Evolutionary conservation across 2,888 invertebrate genomes (phyloP), one percentile per base, ranked within the genome.

Genomic region (Copidosoma aretas): DNA sequence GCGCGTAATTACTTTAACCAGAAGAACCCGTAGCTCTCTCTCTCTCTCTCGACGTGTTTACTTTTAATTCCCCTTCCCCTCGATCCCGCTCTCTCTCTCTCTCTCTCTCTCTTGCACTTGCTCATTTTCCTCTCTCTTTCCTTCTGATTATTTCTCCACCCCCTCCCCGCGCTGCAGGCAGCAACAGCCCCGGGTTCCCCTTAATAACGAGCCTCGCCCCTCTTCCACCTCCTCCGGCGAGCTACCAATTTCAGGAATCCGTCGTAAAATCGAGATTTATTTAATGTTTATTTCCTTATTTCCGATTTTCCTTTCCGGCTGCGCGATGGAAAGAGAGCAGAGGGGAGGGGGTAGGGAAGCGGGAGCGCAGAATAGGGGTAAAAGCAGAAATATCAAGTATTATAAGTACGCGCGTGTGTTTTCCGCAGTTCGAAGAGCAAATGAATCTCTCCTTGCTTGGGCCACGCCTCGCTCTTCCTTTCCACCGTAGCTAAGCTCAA

Each of bases 1-100:
- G 78, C 80, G 79, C 80, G 82, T 82, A 82, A 82, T 82, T 82
- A 82, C 82, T 82, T 81, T 81, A 82, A 82, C 82, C 82, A 80
- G 79, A 81, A 80, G 81, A 81, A 79, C 80, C 78, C 79, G 80
- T 77, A 78, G 79, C 78, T 8, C 32, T n/a, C n/a, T n/a, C n/a
- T n/a, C n/a, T n/a, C n/a, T 76, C 71, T 71, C 75, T 75, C 72
- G 71, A 77, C 78, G 76, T 80, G 79, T 80, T 80, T 80, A 80
- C 80, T 80, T 80, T 80, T 79, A 80, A 80, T 80, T 80, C 77
- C 77, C 74, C 73, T 67, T 60, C 61, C 62, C 57, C 61, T 64
- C 68, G 71, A 64, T 51, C 15, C 53, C 25, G 58, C n/a, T n/a
- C n/a, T 56, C 66, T 52, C 71, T 43, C 53, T 24, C 59, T 17